These are phyloP conservation scores for Brachyrhaphis roseni DNA, from an alignment of 2,797 vertebrate species.

Conservation along the genomic window DNA sequence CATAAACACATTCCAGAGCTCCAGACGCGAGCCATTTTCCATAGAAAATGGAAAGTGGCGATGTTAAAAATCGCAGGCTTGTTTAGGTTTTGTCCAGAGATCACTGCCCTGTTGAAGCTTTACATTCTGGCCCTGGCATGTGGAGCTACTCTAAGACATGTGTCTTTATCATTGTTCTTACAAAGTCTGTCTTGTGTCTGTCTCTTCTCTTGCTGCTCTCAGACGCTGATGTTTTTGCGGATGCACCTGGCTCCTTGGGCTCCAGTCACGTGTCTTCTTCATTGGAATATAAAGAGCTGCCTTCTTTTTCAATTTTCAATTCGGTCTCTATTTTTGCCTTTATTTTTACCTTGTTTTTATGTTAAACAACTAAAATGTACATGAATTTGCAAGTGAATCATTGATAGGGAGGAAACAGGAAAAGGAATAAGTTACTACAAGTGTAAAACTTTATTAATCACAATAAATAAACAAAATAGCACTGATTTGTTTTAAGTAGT, in stretches of 20 bases:
- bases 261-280: slow-evolving; percentile 64
- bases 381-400: not conserved
- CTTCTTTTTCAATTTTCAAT: not conserved
- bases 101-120: slow-evolving; percentile 71
- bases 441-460: not conserved
- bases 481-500: not conserved
- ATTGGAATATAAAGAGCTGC: slow-evolving; percentile 42
- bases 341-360: not conserved
- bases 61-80: slow-evolving; percentile 60
- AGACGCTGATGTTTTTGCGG: slow-evolving; percentile 62
- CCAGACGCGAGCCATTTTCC: slow-evolving; percentile 70
- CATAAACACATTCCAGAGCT: slow-evolving; percentile 72
- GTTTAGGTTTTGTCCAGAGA: slow-evolving; percentile 66
- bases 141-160: slow-evolving; percentile 66
- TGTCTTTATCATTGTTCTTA: slow-evolving; percentile 71
- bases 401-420: not conserved
- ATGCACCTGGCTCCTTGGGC: slow-evolving; percentile 77
- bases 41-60: slow-evolving; percentile 52
- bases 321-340: too few species aligned
- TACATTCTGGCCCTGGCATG: slow-evolving; percentile 68
- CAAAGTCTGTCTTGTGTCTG: slow-evolving; percentile 66
- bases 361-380: not conserved
- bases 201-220: slow-evolving; percentile 59
- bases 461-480: not conserved
- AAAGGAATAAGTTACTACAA: not conserved